Percentiles rank a stretch among this genome's conserved stretches.
These are phyloP conservation scores for Pelobates fuscus DNA, from an alignment of 2,113 vertebrate species.

Conservation along the genomic window DNA sequence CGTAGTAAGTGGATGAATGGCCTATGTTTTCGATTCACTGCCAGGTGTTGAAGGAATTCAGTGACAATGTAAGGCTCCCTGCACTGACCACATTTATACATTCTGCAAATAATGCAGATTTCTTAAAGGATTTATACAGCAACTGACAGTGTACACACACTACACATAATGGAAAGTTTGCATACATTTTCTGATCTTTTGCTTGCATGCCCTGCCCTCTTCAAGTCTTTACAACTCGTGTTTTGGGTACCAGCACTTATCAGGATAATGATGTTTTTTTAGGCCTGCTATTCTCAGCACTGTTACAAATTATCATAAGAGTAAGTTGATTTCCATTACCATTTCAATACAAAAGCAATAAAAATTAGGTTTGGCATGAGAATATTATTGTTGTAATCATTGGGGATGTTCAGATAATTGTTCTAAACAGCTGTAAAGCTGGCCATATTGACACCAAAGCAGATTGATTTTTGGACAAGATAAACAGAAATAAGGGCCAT, in stretches of 20 bases:
- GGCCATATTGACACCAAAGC: too few species aligned
- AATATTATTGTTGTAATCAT: slow-evolving; percentile 30
- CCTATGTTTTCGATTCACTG: slow-evolving; percentile 62
- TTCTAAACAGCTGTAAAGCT: too few species aligned
- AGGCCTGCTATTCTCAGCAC: slow-evolving; percentile 62
- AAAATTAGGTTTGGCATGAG: slow-evolving; percentile 58
- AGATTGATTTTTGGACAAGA: too few species aligned
- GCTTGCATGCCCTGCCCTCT: slow-evolving; percentile 56
- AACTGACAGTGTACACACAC: slow-evolving; percentile 42
- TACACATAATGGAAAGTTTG: slow-evolving; percentile 53
- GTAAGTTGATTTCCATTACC: slow-evolving; percentile 62
- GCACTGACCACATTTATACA: slow-evolving; percentile 59
- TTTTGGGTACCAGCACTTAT: slow-evolving; percentile 60
- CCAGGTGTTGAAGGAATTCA: slow-evolving; percentile 71
- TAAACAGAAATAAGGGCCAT: too few species aligned
- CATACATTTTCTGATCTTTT: slow-evolving; percentile 60
- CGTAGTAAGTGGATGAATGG: too few species aligned
- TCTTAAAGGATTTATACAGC: slow-evolving; percentile 54
- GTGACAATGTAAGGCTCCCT: slow-evolving; percentile 23
- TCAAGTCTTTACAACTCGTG: slow-evolving; percentile 44
- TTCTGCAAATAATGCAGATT: slow-evolving; percentile 60
- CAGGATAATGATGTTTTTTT: slow-evolving; percentile 64
- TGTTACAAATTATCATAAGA: slow-evolving; percentile 57
- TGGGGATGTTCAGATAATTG: too few species aligned
- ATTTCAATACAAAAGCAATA: slow-evolving; percentile 62